These are phyloP conservation scores for Elephantulus edwardii DNA, from an alignment of 2,113 vertebrate genomes.

Conservation along the genomic window DNA sequence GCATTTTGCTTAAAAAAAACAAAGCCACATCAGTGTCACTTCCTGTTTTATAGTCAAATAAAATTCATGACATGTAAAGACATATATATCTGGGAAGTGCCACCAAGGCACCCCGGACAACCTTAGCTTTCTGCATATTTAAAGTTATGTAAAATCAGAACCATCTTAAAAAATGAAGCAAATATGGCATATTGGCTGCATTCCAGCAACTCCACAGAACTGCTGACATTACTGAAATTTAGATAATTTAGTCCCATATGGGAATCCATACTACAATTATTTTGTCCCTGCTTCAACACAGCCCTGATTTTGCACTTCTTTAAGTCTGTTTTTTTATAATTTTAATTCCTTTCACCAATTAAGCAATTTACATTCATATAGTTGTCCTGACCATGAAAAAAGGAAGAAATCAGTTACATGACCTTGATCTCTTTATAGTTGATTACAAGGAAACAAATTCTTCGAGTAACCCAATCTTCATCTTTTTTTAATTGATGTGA, in stretches of 20 bases:
- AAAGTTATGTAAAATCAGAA: slow-evolving; percentile 83
- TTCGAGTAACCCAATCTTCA: slow-evolving; percentile 78
- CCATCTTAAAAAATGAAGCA: slow-evolving; percentile 83
- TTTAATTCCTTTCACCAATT: slow-evolving; percentile 87
- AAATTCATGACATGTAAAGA: slow-evolving; percentile 82
- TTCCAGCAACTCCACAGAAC: slow-evolving; percentile 84
- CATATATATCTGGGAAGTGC: slow-evolving; percentile 81
- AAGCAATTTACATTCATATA: slow-evolving; percentile 85
- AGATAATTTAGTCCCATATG: slow-evolving; percentile 90
- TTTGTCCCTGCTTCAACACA: slow-evolving; percentile 87
- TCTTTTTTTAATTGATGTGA: slow-evolving; percentile 82
- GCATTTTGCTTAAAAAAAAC: slow-evolving; percentile 73
- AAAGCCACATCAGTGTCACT: slow-evolving; percentile 70
- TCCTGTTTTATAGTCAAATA: slow-evolving; percentile 80
- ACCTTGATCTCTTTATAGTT: slow-evolving; percentile 85
- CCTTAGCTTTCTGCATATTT: slow-evolving; percentile 84
- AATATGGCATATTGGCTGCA: slow-evolving; percentile 84
- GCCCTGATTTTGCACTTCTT: slow-evolving; percentile 88
- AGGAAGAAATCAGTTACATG: slow-evolving; percentile 81
- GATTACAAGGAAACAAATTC: slow-evolving; percentile 84
- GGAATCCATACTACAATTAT: slow-evolving; percentile 88
- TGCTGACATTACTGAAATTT: slow-evolving; percentile 88
- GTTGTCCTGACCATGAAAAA: slow-evolving; percentile 79
- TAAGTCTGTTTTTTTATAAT: slow-evolving; percentile 85
- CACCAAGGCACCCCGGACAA: slow-evolving; percentile 83